These are phyloP conservation scores for Otolemur crassicaudatus DNA, from an alignment of 2,797 vertebrate species.

Conservation along the genomic window DNA sequence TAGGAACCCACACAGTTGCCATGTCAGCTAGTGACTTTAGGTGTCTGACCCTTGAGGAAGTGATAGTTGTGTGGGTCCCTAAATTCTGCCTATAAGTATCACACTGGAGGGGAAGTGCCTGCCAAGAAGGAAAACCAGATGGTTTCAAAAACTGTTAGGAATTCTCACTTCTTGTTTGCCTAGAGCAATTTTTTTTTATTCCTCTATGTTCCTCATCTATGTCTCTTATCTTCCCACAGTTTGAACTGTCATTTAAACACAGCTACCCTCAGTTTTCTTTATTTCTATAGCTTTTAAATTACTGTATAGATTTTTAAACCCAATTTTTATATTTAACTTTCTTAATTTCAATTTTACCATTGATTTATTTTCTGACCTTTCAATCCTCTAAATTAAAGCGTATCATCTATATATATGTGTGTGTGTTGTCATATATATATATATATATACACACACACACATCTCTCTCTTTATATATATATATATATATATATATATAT, in stretches of 20 bases:
- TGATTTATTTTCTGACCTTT: background rate
- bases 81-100: background rate
- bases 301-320: background rate
- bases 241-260: background rate
- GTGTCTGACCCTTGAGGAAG: background rate
- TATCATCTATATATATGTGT: background rate
- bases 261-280: background rate
- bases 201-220: background rate
- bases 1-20: background rate
- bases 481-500: background rate
- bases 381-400: background rate
- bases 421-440: background rate
- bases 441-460: too few species aligned
- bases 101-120: rapidly evolving
- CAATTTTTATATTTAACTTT: background rate
- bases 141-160: background rate
- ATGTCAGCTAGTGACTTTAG: background rate
- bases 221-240: background rate
- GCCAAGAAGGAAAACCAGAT: background rate
- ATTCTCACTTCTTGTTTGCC: background rate
- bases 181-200: background rate
- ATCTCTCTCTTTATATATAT: background rate
- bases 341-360: background rate
- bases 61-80: background rate
- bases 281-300: background rate